Evolutionary conservation across 2,797 vertebrate species (phyloP).

Genomic region (Falco concolor): DNA sequence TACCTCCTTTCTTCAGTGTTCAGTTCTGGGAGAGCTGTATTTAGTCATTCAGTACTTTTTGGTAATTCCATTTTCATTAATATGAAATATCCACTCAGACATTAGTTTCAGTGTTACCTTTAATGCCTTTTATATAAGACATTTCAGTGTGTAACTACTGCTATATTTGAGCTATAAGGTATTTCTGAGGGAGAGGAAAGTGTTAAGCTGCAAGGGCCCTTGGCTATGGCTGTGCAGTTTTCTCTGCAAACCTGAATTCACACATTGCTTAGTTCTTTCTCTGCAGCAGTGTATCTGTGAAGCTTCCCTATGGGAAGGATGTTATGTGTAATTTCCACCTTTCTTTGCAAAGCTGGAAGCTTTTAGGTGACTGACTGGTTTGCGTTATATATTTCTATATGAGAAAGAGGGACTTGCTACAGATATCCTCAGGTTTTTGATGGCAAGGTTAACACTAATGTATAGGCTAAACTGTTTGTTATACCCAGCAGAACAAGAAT

Average conservation of each 20-base stretch:
- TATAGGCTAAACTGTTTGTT: background rate
- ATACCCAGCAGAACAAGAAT: background rate
- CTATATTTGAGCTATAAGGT: background rate
- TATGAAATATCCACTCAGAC: background rate
- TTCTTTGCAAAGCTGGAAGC: background rate
- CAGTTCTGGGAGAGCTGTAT: background rate
- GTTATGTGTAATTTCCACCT: background rate
- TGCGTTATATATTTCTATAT: background rate
- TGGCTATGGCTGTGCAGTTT: background rate
- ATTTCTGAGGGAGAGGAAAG: background rate
- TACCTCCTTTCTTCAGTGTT: background rate
- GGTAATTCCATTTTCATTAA: background rate
- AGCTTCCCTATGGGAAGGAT: background rate
- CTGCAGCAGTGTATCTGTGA: background rate
- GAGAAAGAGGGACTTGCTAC: background rate
- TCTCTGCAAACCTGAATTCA: background rate
- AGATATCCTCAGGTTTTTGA: background rate
- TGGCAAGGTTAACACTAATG: background rate
- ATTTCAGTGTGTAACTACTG: background rate
- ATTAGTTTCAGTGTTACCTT: background rate
- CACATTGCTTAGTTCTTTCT: background rate
- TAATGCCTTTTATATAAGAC: background rate
- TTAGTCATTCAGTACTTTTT: background rate
- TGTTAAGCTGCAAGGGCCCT: background rate
- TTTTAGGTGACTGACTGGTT: background rate